A percentile compares a stretch with the other conserved stretches of the same genome.
These are phyloP conservation scores for Galerucella nymphaeae DNA, from an alignment of 2,888 invertebrate species.

Conservation along the genomic window DNA sequence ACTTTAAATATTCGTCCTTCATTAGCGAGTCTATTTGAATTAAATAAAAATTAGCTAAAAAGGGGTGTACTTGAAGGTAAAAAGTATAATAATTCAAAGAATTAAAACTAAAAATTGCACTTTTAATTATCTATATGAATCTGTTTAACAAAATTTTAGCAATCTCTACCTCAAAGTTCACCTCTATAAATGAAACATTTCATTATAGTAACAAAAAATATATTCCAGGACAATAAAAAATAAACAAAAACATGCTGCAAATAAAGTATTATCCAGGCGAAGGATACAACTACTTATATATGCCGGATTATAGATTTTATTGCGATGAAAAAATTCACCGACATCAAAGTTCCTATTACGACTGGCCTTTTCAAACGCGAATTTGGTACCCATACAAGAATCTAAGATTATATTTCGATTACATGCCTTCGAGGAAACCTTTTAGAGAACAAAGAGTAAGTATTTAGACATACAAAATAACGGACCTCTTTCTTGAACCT, in stretches of 20 bases:
- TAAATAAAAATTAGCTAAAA: no score
- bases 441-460: slow-evolving; percentile 52
- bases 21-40: no score
- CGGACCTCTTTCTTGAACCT: background rate
- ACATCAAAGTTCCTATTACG: slow-evolving; percentile 49
- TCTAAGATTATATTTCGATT: slow-evolving; percentile 49
- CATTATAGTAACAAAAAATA: no score
- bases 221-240: background rate
- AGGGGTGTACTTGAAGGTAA: no score
- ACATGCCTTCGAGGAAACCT: slow-evolving; percentile 49
- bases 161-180: no score
- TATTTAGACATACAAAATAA: slow-evolving; percentile 2
- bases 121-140: no score
- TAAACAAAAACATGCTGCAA: slow-evolving; percentile 47
- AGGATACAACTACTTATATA: slow-evolving; percentile 51
- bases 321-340: slow-evolving; percentile 52
- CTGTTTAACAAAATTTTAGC: no score
- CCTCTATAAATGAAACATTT: no score
- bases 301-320: slow-evolving; percentile 52
- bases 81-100: no score
- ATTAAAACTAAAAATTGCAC: no score
- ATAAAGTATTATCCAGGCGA: slow-evolving; percentile 52
- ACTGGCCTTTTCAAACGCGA: slow-evolving; percentile 49
- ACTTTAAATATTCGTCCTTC: no score
- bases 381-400: slow-evolving; percentile 52